These are phyloP conservation scores for Epicampocera succincta DNA, from an alignment of 2,888 invertebrate species.

Conservation along the genomic window DNA sequence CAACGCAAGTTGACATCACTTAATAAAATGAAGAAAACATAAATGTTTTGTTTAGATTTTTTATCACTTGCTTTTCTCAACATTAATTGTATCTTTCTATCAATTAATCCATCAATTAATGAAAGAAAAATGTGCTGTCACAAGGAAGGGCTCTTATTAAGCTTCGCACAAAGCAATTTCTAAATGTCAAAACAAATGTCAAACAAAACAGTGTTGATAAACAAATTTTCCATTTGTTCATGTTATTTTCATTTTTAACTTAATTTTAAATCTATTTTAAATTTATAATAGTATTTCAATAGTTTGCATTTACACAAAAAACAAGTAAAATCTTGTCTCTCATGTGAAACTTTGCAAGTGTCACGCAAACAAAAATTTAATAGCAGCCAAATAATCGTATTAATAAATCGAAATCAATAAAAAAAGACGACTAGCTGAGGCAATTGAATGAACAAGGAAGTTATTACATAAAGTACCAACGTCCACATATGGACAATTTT, in stretches of 20 bases:
- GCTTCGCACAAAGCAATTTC: too few relatives aligned
- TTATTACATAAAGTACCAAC: conserved; percentile 25
- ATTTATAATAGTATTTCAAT: neutral
- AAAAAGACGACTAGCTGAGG: neutral
- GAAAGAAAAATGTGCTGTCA: too few relatives aligned
- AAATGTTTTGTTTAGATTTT: too few relatives aligned
- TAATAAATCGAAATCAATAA: conserved; percentile 22
- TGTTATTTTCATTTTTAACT: neutral
- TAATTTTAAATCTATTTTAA: neutral
- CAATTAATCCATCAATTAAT: too few relatives aligned
- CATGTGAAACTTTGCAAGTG: conserved; percentile 33
- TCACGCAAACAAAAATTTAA: neutral
- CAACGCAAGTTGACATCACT: too few relatives aligned
- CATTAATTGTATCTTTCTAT: too few relatives aligned
- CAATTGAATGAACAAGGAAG: conserved; percentile 32
- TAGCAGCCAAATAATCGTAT: conserved; percentile 22
- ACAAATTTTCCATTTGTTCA: too few relatives aligned
- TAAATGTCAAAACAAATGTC: too few relatives aligned
- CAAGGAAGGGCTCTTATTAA: too few relatives aligned
- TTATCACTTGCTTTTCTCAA: too few relatives aligned
- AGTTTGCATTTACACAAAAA: neutral
- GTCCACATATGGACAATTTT: conserved; percentile 43
- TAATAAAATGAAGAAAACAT: too few relatives aligned
- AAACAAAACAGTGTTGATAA: too few relatives aligned
- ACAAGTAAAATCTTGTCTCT: neutral